Evolutionary conservation across 2,888 invertebrate species (phyloP).

Genomic region (Hydropsyche betteni): DNA sequence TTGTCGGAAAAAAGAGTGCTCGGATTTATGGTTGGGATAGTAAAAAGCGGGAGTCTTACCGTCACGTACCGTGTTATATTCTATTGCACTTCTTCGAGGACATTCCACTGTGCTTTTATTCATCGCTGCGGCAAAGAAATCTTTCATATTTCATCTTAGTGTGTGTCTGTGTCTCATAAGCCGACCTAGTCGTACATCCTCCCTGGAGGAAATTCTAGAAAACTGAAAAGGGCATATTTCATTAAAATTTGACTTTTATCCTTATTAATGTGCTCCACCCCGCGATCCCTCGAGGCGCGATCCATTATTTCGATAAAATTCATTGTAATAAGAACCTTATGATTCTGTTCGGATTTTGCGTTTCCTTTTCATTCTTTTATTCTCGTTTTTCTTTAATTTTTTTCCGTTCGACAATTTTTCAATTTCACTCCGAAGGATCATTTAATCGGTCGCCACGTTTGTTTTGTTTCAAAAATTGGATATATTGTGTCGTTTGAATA

Average conservation of each 20-base stretch:
- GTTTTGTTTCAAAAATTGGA: conserved; percentile 9
- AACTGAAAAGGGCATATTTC: conserved; percentile 45
- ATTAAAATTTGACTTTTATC: conserved; percentile 51
- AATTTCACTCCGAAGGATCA: background rate
- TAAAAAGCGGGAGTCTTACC: background rate
- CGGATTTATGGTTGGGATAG: conserved; percentile 1
- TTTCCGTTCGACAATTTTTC: background rate
- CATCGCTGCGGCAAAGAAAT: conserved; percentile 26
- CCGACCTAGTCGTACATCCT: conserved; percentile 32
- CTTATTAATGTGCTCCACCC: conserved; percentile 46
- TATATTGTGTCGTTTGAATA: background rate
- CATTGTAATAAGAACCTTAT: conserved; percentile 44
- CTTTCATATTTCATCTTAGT: conserved; percentile 39
- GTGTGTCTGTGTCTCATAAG: conserved; percentile 25
- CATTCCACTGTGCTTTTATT: conserved; percentile 17
- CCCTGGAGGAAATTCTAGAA: conserved; percentile 32
- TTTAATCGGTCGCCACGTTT: background rate
- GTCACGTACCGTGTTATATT: background rate
- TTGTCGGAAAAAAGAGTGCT: background rate
- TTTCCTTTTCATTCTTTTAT: background rate
- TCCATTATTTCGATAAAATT: conserved; percentile 43
- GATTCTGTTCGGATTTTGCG: conserved; percentile 42
- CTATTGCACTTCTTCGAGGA: conserved; percentile 17
- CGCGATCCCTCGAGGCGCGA: conserved; percentile 35
- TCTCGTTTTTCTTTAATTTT: background rate